Conservation (phyloP, 2,888 invertebrate species). For the Drosophila mercatorum region DNA sequence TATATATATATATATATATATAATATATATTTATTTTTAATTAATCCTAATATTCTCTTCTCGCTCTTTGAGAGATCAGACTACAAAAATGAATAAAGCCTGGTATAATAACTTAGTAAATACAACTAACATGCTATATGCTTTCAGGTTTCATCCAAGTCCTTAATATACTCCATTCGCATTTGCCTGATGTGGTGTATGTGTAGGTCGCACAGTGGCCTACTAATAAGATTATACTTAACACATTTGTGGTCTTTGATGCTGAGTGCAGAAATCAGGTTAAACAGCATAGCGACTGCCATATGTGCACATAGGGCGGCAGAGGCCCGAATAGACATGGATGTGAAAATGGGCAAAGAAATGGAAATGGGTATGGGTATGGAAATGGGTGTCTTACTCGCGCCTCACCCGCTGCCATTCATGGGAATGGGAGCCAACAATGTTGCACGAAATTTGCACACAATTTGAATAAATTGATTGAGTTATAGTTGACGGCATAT, state of each 20-base stretch:
- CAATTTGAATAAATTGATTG: constrained; percentile 83
- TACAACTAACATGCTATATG: too few species aligned
- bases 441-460: constrained; percentile 77
- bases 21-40: too few species aligned
- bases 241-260: constrained; percentile 63
- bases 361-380: background rate
- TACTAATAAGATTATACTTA: constrained; percentile 60
- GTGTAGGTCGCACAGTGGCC: background rate
- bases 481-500: constrained; percentile 53
- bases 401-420: constrained; percentile 20
- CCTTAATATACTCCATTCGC: too few species aligned
- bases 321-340: constrained; percentile 5
- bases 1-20: too few species aligned
- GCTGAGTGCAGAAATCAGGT: constrained; percentile 39
- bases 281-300: constrained; percentile 33
- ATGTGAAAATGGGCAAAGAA: background rate
- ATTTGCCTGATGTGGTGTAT: background rate
- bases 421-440: constrained; percentile 30
- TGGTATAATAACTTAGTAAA: too few species aligned
- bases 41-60: too few species aligned
- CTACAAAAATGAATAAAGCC: too few species aligned
- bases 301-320: constrained; percentile 42
- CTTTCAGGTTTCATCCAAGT: too few species aligned
- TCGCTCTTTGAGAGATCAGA: too few species aligned
- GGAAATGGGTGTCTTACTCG: constrained; percentile 4